Conservation (phyloP, 1,140 invertebrate species). For the Harlomillsia oculata region DNA sequence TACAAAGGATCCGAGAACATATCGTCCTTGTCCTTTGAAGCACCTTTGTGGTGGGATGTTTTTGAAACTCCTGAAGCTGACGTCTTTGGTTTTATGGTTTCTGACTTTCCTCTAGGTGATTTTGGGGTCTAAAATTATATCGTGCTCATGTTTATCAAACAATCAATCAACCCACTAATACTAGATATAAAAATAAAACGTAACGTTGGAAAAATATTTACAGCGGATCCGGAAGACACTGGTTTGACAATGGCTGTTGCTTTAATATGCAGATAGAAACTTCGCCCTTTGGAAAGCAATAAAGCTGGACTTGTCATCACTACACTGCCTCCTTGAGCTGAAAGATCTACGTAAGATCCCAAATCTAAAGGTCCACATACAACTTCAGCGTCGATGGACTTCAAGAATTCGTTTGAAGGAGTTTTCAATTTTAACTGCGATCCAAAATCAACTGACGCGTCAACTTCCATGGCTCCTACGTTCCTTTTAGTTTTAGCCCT, state of each 20-base stretch:
- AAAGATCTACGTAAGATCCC: constrained; percentile 67
- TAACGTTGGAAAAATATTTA: not conserved
- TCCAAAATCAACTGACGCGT: constrained; percentile 15
- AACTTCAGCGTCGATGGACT: constrained; percentile 77
- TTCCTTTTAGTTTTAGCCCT: constrained; percentile 13
- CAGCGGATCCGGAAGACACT: not conserved
- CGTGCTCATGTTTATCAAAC: not conserved
- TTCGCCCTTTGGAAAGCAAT: constrained; percentile 63
- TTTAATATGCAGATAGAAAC: constrained; percentile 75
- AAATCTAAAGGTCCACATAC: constrained; percentile 76
- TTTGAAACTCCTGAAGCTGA: not conserved
- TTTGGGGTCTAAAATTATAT: constrained; percentile 1
- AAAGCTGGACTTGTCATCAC: constrained; percentile 77
- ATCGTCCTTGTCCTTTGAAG: constrained; percentile 4
- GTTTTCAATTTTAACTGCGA: constrained; percentile 52
- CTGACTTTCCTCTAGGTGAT: constrained; percentile 3
- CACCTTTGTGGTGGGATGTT: not conserved
- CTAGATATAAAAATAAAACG: not conserved
- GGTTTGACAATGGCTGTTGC: constrained; percentile 44
- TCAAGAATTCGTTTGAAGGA: constrained; percentile 72
- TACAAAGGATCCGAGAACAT: not conserved
- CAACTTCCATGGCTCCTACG: constrained; percentile 4
- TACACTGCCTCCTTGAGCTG: constrained; percentile 68
- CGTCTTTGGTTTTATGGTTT: constrained; percentile 1
- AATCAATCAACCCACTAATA: not conserved